A percentile compares a stretch with the other conserved stretches of the same genome.
Conservation (phyloP, 2,113 vertebrate species). For the Rallus limicola region DNA sequence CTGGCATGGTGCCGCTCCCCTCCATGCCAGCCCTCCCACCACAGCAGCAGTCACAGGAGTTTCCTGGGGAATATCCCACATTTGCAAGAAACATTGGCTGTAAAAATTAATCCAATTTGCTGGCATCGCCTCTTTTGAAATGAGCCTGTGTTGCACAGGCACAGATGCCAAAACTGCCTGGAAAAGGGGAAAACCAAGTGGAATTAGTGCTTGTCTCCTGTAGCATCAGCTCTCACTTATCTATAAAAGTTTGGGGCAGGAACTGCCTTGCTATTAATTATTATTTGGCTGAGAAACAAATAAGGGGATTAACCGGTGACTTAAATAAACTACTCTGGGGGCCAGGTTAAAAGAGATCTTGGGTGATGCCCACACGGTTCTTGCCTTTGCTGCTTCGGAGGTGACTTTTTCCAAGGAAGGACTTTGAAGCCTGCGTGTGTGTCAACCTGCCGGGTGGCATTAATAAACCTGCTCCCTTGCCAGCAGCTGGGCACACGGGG, state of each 20-base stretch:
- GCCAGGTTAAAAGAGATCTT: background rate
- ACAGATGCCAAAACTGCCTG: background rate
- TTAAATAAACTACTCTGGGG: conserved; percentile 17
- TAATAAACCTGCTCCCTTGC: background rate
- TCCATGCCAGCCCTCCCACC: rapidly evolving
- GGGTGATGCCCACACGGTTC: background rate
- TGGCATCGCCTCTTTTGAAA: background rate
- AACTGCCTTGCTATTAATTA: conserved; percentile 34
- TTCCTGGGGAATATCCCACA: conserved; percentile 42
- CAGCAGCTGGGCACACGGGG: background rate
- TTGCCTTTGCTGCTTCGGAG: background rate
- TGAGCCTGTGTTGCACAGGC: rapidly evolving
- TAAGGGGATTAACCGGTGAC: background rate
- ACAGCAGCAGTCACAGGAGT: background rate
- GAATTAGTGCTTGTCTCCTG: background rate
- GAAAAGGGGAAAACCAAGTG: background rate
- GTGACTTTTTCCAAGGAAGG: background rate
- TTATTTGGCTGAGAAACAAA: conserved; percentile 31
- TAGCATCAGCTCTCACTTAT: conserved; percentile 27
- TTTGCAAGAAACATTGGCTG: background rate
- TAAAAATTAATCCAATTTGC: background rate
- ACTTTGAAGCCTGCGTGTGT: background rate
- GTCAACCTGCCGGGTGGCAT: background rate
- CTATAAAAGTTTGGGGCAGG: conserved; percentile 13
- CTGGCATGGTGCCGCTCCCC: background rate